Evolutionary conservation across 1,140 invertebrate genomes (phyloP).

Genomic region (Drosophila neocordata): DNA sequence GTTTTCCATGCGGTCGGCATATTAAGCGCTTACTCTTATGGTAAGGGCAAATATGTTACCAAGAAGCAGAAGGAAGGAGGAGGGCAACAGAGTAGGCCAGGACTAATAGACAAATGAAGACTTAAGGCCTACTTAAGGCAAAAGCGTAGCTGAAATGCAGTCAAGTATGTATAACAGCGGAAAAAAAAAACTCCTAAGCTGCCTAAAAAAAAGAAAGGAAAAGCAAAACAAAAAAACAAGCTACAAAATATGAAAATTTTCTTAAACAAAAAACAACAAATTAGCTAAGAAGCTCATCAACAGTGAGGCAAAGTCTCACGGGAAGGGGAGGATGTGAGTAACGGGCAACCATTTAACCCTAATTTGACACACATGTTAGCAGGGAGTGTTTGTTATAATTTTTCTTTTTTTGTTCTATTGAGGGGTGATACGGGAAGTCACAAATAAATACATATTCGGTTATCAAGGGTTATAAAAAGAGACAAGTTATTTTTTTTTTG

Average conservation of each 20-base stretch:
- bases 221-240: not conserved
- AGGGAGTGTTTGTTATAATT: conserved; percentile 17
- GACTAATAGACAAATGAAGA: conserved; percentile 69
- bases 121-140: conserved; percentile 74
- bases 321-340: not conserved
- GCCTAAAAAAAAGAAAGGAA: conserved; percentile 35
- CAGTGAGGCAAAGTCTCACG: conserved; percentile 8
- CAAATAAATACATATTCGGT: conserved; percentile 75
- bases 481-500: not conserved
- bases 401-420: not conserved
- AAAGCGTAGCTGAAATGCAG: conserved; percentile 29
- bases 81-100: not conserved
- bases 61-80: not conserved
- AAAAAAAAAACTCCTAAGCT: conserved; percentile 52
- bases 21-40: conserved; percentile 62
- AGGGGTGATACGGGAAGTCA: conserved; percentile 60
- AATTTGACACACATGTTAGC: conserved; percentile 70
- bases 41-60: not conserved
- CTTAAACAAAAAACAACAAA: conserved; percentile 50
- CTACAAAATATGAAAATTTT: conserved; percentile 44
- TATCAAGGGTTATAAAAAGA: conserved; percentile 63
- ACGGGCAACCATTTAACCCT: conserved; percentile 63
- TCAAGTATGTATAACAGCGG: conserved; percentile 16
- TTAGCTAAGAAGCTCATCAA: conserved; percentile 52
- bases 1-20: conserved; percentile 77